Base-by-base conservation (phyloP, 2,797 vertebrate species). In the Heterohyrax brucei region DNA sequence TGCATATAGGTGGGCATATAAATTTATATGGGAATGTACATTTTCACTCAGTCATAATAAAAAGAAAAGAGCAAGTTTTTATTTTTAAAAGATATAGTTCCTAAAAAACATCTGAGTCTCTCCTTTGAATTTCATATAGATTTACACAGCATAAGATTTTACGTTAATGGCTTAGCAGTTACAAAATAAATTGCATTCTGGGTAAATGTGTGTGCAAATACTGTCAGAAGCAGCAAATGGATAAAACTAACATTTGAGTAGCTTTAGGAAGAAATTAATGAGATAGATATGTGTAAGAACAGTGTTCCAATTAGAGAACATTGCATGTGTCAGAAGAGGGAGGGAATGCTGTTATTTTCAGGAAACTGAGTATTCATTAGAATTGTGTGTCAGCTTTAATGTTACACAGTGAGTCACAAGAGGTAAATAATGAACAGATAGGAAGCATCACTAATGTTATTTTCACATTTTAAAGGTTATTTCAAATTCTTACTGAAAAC, bases 331-430 rank as follows among this genome's bases (percentile, higher is more conserved):
- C 4, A 21, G 13, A 16, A 10, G 61, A 28, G 18, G 14, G 33
- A 0, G 1, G 1, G n/a, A 56, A 83, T 62, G 39, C 2, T 30
- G 22, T 26, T 26, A 22, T 48, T 82, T 79, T 79, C 3, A 13
- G 53, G 73, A 87, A 79, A 21, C n/a, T 9, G 14, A 91, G 21
- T n/a, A 68, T 33, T 87, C 50, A 8, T 8, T 50, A 59, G 7
- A 66, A 68, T 19, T 44, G 30, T 68, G 18, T 62, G 24, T 72
- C 61, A 61, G 18, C 18, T 19, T 10, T 78, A 28, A 84, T 33
- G 6, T 85, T 30, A 10, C 48, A 75, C 75, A 94, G 64, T 39
- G 28, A 93, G 2, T 88, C 44, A 85, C 73, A 94, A 77, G 28
- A 39, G n/a, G 19, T n/a, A 56, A 86, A 16, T 0, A 10, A 77